phyloP scores from a whole-genome alignment of 2,888 invertebrate genomes.

The Agrochola lychnidis region DNA sequence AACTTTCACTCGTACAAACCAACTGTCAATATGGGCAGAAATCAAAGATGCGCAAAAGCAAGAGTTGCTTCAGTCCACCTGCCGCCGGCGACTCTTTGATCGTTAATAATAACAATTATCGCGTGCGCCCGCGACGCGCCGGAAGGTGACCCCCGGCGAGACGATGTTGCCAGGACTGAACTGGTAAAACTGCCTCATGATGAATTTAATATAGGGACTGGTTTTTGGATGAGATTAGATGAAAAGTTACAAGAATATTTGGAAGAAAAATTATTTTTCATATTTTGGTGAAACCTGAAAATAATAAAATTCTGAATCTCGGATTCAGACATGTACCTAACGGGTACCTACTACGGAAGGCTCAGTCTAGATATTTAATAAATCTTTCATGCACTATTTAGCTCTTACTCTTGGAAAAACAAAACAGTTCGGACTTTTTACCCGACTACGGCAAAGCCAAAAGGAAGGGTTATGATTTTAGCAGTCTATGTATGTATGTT shows the following conservation, averaged over 20 bases:
- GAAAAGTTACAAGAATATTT: not conserved
- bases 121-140: constrained; percentile 67
- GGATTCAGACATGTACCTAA: not conserved
- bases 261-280: not conserved
- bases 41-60: constrained; percentile 51
- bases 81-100: constrained; percentile 72
- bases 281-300: not conserved
- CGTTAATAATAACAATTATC: constrained; percentile 79
- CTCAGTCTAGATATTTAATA: not conserved
- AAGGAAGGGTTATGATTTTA: too few species aligned
- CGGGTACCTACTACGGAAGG: not conserved
- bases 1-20: constrained; percentile 35
- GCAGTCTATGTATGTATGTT: too few species aligned
- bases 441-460: too few species aligned
- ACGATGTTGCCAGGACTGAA: constrained; percentile 63
- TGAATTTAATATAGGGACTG: not conserved
- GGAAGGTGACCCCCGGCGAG: constrained; percentile 68
- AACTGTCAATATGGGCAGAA: constrained; percentile 39
- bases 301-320: not conserved
- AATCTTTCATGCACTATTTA: not conserved
- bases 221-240: too few species aligned
- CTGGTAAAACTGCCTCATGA: not conserved
- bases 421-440: not conserved
- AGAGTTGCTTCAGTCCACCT: constrained; percentile 65
- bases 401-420: too few species aligned